Conservation (phyloP, 2,797 vertebrate genomes). For the Masticophis lateralis region DNA sequence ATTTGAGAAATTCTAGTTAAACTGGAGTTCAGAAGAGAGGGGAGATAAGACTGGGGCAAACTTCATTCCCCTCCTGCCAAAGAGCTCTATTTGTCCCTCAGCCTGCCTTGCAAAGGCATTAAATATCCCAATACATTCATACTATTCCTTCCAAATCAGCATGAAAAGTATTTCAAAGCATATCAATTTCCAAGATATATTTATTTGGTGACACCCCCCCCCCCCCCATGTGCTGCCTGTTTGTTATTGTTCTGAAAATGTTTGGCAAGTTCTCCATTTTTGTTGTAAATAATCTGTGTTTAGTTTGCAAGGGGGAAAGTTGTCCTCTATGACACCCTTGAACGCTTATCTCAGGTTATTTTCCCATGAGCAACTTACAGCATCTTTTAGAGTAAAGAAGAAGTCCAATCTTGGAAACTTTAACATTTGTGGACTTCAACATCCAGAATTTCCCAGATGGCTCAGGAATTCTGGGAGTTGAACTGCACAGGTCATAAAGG, state of each 20-base stretch:
- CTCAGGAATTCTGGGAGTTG: not conserved
- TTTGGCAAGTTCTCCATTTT: not conserved
- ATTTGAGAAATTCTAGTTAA: not conserved
- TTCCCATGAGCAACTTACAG: accelerated
- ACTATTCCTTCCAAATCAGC: not conserved
- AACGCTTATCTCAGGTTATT: not conserved
- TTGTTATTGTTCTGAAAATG: not conserved
- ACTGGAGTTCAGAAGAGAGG: not conserved
- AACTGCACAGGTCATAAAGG: not conserved
- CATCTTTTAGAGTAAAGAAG: not conserved
- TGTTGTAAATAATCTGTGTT: not conserved
- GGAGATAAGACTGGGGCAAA: not conserved
- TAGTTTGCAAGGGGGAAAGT: constrained; percentile 8
- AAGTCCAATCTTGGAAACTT: not conserved
- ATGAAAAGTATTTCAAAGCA: not conserved
- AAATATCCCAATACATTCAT: not conserved
- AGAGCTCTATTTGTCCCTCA: not conserved
- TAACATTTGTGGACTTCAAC: not conserved
- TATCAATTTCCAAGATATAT: not conserved
- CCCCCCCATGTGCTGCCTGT: not conserved
- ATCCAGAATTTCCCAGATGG: not conserved
- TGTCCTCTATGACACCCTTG: not conserved
- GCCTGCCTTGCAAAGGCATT: not conserved
- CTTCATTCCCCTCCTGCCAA: not conserved
- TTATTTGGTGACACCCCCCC: not conserved